Evolutionary conservation across 2,113 vertebrate genomes (phyloP).

Genomic region (Daboia siamensis): DNA sequence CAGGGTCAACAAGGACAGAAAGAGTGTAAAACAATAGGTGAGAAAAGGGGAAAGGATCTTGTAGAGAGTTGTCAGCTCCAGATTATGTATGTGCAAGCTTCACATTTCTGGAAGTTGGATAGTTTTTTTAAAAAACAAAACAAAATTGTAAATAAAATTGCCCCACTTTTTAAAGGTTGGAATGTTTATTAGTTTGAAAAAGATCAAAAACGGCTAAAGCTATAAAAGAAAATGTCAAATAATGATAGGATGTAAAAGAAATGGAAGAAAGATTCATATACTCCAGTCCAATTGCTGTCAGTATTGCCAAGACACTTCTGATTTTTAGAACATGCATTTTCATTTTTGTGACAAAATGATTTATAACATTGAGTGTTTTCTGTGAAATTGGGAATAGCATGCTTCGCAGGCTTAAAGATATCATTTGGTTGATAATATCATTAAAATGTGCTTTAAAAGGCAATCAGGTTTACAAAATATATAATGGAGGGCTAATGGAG

Average conservation of each 20-base stretch:
- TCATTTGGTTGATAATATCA: background rate
- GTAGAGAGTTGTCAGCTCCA: background rate
- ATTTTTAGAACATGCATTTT: background rate
- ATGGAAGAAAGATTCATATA: fast-evolving
- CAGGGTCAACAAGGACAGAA: constrained; percentile 19
- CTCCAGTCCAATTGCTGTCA: fast-evolving
- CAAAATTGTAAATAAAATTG: background rate
- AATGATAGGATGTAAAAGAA: fast-evolving
- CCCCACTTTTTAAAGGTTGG: background rate
- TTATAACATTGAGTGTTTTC: background rate
- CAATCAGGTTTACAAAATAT: background rate
- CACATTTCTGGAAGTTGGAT: fast-evolving
- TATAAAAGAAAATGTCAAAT: background rate
- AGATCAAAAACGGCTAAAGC: background rate
- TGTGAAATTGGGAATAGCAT: background rate
- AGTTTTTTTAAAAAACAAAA: background rate
- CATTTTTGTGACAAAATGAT: constrained; percentile 3
- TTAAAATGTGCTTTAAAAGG: constrained; percentile 31
- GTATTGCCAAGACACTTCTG: background rate
- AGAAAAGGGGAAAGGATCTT: background rate
- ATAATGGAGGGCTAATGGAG: background rate
- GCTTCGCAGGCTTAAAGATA: constrained; percentile 5
- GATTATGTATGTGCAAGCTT: fast-evolving
- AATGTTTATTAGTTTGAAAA: constrained; percentile 13
- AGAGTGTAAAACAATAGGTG: constrained; percentile 16